phyloP scores from a whole-genome alignment of 2,888 invertebrate genomes.

The Brachyptera risi region DNA sequence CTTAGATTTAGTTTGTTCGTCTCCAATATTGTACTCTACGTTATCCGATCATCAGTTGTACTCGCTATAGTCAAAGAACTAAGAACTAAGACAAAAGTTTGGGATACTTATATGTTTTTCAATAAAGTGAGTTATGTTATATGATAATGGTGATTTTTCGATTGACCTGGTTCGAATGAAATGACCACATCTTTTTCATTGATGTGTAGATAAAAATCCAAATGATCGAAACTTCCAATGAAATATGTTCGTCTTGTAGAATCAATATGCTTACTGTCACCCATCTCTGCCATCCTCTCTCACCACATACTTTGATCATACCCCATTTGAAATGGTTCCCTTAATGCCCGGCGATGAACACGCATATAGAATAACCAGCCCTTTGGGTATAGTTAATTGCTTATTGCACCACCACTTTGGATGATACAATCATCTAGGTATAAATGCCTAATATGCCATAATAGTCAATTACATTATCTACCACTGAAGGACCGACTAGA shows the following conservation, averaged over 20 bases:
- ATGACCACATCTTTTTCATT: slow-evolving; percentile 4
- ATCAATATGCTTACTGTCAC: slow-evolving; percentile 22
- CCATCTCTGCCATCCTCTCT: slow-evolving; percentile 27
- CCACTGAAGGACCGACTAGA: no score
- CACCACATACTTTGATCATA: slow-evolving; percentile 13
- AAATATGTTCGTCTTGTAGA: slow-evolving; percentile 20
- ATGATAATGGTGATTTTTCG: slow-evolving; percentile 8
- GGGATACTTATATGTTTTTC: not conserved
- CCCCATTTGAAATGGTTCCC: not conserved
- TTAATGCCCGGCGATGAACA: not conserved
- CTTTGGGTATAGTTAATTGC: not conserved
- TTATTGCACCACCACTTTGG: not conserved
- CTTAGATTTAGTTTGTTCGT: no score
- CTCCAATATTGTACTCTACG: not conserved
- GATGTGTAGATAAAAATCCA: not conserved
- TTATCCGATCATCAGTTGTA: slow-evolving; percentile 11
- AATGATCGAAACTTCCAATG: not conserved
- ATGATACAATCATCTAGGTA: slow-evolving; percentile 8
- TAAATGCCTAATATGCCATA: slow-evolving; percentile 14
- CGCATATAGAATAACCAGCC: not conserved
- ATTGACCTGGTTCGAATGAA: slow-evolving; percentile 11
- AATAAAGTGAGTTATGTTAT: no score
- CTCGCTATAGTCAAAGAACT: slow-evolving; percentile 13
- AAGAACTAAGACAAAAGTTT: slow-evolving; percentile 11
- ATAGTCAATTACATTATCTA: slow-evolving; percentile 14